These are phyloP conservation scores for Dorcus parallelipipedus DNA, from an alignment of 2,888 invertebrate genomes.

Conservation along the genomic window DNA sequence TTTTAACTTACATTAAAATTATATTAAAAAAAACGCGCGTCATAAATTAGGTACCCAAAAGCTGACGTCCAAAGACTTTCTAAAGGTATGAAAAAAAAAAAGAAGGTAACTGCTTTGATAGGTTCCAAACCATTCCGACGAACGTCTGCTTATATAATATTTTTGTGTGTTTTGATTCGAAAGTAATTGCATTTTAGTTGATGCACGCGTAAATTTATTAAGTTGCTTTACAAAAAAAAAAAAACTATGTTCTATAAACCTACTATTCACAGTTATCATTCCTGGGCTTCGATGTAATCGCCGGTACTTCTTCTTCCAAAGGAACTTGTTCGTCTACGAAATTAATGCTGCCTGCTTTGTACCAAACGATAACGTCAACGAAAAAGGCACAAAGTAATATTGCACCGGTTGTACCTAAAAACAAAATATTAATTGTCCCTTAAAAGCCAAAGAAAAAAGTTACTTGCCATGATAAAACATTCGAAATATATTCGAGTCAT, in stretches of 20 bases:
- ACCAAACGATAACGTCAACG: conserved; percentile 86
- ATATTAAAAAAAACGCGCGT: no score
- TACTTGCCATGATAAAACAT: conserved; percentile 78
- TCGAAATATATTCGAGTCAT: conserved; percentile 78
- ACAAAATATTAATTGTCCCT: background rate
- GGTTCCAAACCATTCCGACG: background rate
- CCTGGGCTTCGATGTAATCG: conserved; percentile 46
- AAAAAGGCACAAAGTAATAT: conserved; percentile 84
- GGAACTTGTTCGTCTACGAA: conserved; percentile 59
- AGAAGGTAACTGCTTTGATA: background rate
- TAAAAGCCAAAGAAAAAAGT: background rate
- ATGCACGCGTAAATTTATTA: no score
- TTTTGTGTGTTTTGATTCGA: no score
- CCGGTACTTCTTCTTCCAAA: conserved; percentile 49
- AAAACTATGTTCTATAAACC: background rate
- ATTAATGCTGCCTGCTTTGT: conserved; percentile 78
- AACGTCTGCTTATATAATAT: background rate
- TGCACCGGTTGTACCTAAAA: conserved; percentile 77
- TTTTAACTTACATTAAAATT: no score
- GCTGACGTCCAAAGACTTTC: no score
- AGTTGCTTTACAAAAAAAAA: no score
- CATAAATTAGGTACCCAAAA: no score
- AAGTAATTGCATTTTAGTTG: no score
- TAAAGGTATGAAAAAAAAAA: background rate
- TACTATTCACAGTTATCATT: conserved; percentile 31